Evolutionary conservation across 2,888 invertebrate species (phyloP), one percentile per base, ranked within the genome.

Genomic region (Chymomyza caudatula): DNA sequence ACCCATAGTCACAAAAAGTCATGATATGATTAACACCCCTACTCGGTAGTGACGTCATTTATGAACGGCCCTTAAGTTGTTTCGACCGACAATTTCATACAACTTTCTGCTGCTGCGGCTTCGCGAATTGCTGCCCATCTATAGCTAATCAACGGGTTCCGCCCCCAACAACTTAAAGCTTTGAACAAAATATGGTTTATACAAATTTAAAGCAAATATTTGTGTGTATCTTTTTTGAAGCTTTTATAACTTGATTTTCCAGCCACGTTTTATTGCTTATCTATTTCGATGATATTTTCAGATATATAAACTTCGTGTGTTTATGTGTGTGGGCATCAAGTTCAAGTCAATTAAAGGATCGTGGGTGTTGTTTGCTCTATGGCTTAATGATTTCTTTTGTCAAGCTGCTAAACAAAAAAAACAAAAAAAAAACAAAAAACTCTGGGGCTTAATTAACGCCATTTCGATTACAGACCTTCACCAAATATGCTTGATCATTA

Each of bases 161-260:
- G 59, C 82, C 77, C 63, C 47, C 37, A 15, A 54, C 23, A 59
- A 25, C 58, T 51, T 56, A 47, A 11, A 11, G 29, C 11, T 37
- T 37, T 37, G 13, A 15, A 4, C 49, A 17, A 73, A 71, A 71
- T 66, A 63, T 55, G 67, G 67, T 49, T 56, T 61, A 68, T 69
- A 84, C 74, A 83, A 64, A 75, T 81, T 83, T 75, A 52, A 75
- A 29, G 59, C 42, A 77, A 71, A 77, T 64, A 59, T 70, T 69
- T 53, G 6, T 54, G 11, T 58, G 54, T 56, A 43, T 59, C 22
- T 43, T 47, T 20, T 44, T 55, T 44, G 20, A 19, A 23, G 51
- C 56, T 55, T 25, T 25, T 20, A 17, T 25, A 23, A 56, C 47
- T 58, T 56, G 47, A 8, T 56, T 47, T 59, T 37, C 11, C 2